Evolutionary conservation across 2,797 vertebrate genomes (phyloP).

Genomic region (Enteromius paludinosus): DNA sequence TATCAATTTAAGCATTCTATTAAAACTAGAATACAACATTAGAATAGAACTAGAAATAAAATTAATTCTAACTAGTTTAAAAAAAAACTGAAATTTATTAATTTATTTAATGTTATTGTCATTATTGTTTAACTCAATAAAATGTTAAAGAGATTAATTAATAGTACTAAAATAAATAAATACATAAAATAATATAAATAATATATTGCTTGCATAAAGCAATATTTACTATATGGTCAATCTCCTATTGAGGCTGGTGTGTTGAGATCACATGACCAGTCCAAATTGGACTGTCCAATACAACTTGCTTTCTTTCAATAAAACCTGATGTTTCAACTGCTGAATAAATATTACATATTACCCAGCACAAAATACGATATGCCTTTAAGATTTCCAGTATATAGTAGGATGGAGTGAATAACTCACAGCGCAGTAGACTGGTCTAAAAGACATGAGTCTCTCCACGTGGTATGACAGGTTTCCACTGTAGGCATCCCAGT

Average conservation of each 20-base stretch:
- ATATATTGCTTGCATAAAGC: neutral
- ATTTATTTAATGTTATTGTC: neutral
- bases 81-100: neutral
- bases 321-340: neutral
- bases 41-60: neutral
- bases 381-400: neutral
- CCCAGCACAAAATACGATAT: neutral
- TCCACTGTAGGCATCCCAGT: slow-evolving; percentile 84
- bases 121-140: neutral
- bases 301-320: neutral
- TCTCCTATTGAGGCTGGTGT: neutral
- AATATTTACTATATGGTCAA: neutral
- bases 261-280: neutral
- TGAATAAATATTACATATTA: neutral
- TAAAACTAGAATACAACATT: neutral
- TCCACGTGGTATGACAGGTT: slow-evolving; percentile 71
- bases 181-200: neutral
- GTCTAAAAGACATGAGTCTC: slow-evolving; percentile 71
- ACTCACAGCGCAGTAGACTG: slow-evolving; percentile 83
- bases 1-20: neutral
- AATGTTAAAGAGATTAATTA: neutral
- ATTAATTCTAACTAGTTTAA: neutral
- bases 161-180: neutral
- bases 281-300: no score
- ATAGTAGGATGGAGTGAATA: neutral